Percentiles rank a stretch among this genome's conserved stretches.
phyloP scores from a whole-genome alignment of 1,140 invertebrate genomes.

The Hesperophylax magnus region DNA sequence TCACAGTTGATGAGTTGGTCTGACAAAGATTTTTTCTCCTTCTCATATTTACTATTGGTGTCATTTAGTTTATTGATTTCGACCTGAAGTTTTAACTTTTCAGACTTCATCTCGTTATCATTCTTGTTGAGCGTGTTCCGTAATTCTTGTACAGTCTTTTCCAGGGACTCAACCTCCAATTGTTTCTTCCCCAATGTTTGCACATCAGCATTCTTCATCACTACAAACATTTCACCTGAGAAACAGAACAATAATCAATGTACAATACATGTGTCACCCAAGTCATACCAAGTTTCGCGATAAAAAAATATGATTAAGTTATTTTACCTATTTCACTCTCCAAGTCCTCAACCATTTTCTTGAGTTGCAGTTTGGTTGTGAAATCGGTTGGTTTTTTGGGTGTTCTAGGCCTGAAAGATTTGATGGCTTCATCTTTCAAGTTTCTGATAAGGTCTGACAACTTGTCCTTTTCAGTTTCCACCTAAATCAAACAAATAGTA shows the following conservation, averaged over 20 bases:
- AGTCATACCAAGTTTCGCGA: not conserved
- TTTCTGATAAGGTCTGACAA: conserved; percentile 74
- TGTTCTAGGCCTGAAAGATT: conserved; percentile 75
- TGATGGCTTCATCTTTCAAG: conserved; percentile 75
- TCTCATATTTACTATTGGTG: conserved; percentile 66
- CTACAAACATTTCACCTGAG: conserved; percentile 76
- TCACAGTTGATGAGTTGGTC: conserved; percentile 70
- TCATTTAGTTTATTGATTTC: conserved; percentile 70
- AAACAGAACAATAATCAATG: not conserved
- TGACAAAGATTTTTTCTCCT: conserved; percentile 65
- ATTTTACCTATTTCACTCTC: conserved; percentile 82
- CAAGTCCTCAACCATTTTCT: conserved; percentile 84
- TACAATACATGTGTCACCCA: not conserved
- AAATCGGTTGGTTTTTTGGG: conserved; percentile 80
- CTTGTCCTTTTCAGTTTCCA: conserved; percentile 74
- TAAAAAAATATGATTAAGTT: not conserved
- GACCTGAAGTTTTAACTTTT: conserved; percentile 69
- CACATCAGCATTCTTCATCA: conserved; percentile 74
- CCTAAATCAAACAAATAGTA: conserved; percentile 60
- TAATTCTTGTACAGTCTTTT: conserved; percentile 68
- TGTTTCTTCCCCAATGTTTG: conserved; percentile 69
- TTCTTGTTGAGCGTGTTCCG: conserved; percentile 67
- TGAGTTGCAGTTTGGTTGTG: conserved; percentile 80
- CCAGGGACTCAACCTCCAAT: conserved; percentile 64
- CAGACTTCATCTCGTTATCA: conserved; percentile 69